phyloP scores from a whole-genome alignment of 2,888 invertebrate species.

The Nemotelus nigrinus region DNA sequence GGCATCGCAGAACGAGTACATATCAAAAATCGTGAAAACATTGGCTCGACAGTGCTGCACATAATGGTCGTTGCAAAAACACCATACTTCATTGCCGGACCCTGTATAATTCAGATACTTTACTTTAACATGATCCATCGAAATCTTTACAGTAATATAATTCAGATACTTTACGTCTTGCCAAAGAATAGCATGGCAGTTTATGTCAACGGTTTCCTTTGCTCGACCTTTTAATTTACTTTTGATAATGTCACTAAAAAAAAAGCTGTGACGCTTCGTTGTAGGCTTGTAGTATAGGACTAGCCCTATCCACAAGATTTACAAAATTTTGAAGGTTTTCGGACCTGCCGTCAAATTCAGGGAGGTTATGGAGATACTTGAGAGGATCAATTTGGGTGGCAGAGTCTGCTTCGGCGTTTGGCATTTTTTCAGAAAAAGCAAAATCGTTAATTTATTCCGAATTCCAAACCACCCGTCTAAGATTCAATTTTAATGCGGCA shows the following conservation, averaged over 20 bases:
- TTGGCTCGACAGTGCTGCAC: no score
- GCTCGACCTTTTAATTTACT: conserved; percentile 41
- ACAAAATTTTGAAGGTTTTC: conserved; percentile 43
- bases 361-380: conserved; percentile 39
- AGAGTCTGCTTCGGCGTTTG: not conserved
- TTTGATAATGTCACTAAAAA: conserved; percentile 42
- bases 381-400: conserved; percentile 27
- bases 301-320: conserved; percentile 40
- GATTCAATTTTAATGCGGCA: no score
- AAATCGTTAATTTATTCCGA: no score
- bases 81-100: no score
- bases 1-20: no score
- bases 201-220: conserved; percentile 37
- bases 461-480: no score
- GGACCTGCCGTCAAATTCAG: conserved; percentile 41
- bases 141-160: no score
- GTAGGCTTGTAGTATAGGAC: conserved; percentile 35
- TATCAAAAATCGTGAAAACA: no score
- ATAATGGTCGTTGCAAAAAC: no score
- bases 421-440: not conserved
- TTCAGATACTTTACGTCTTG: conserved; percentile 26
- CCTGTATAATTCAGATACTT: no score
- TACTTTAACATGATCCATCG: no score
- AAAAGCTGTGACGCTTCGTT: conserved; percentile 30
- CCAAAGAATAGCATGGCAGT: conserved; percentile 42